Conservation (phyloP, 1,140 invertebrate genomes). For the Brevipalpus yothersi region DNA sequence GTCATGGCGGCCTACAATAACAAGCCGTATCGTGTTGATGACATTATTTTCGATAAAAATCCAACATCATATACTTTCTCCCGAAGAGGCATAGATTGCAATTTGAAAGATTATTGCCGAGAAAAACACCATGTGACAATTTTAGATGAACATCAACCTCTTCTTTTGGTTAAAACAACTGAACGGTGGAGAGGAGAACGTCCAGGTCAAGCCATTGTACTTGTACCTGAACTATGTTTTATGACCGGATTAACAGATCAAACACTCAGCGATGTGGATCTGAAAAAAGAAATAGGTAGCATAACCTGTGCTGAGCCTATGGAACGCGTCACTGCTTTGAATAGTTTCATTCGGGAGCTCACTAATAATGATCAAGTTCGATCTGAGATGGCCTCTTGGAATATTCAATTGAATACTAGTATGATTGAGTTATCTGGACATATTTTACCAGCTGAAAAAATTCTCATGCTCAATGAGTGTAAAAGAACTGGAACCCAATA, state of each 20-base stretch:
- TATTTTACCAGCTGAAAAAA: conserved; percentile 11
- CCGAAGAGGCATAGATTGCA: conserved; percentile 12
- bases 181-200: background rate
- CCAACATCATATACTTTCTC: conserved; percentile 18
- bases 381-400: conserved; percentile 22
- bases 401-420: conserved; percentile 18
- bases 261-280: conserved; percentile 11
- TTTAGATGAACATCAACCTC: conserved; percentile 18
- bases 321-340: conserved; percentile 4
- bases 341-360: conserved; percentile 15
- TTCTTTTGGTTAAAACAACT: conserved; percentile 13
- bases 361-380: conserved; percentile 18
- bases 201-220: conserved; percentile 9
- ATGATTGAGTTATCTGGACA: conserved; percentile 21
- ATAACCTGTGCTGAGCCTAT: conserved; percentile 35
- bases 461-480: no score
- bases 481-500: conserved; percentile 18
- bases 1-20: conserved; percentile 26
- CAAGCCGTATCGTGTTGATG: conserved; percentile 24
- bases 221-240: conserved; percentile 20
- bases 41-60: conserved; percentile 22
- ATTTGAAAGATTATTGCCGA: conserved; percentile 20
- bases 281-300: conserved; percentile 32
- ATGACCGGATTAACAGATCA: conserved; percentile 19
- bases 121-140: conserved; percentile 19